phyloP scores from a whole-genome alignment of 2,888 invertebrate species.

The Lepetodrilus schrolli region DNA sequence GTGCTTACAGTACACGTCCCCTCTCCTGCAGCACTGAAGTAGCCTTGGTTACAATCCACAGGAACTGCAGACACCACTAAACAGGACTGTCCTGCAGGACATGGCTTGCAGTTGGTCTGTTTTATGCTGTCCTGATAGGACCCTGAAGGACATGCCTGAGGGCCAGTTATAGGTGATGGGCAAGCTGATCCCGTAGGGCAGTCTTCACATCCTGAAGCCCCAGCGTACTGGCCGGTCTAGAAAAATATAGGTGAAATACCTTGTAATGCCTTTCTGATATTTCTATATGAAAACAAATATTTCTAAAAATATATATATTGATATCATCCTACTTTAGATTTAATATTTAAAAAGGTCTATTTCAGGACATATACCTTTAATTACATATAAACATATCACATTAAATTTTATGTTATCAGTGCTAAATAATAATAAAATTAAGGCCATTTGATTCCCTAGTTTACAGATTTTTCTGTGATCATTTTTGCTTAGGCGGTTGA shows the following conservation, averaged over 20 bases:
- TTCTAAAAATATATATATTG: too few relatives aligned
- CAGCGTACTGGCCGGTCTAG: constrained; percentile 68
- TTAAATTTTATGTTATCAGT: too few relatives aligned
- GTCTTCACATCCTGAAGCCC: constrained; percentile 57
- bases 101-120: constrained; percentile 64
- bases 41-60: constrained; percentile 63
- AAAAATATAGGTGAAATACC: neutral
- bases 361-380: neutral
- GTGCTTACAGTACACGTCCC: constrained; percentile 61
- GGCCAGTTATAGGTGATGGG: constrained; percentile 57
- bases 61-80: constrained; percentile 49
- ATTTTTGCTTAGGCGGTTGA: too few relatives aligned
- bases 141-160: constrained; percentile 63
- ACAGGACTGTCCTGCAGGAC: constrained; percentile 67
- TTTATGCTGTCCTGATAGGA: constrained; percentile 64
- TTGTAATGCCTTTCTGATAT: too few relatives aligned
- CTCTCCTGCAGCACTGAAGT: constrained; percentile 62
- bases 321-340: too few relatives aligned
- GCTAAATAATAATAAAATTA: too few relatives aligned
- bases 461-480: too few relatives aligned
- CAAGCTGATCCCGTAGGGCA: constrained; percentile 69
- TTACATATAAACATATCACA: too few relatives aligned
- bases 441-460: too few relatives aligned
- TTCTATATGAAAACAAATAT: too few relatives aligned
- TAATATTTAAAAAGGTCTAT: too few relatives aligned